Evolutionary conservation across 2,888 invertebrate genomes (phyloP).

Genomic region (Plemyria rubiginata): DNA sequence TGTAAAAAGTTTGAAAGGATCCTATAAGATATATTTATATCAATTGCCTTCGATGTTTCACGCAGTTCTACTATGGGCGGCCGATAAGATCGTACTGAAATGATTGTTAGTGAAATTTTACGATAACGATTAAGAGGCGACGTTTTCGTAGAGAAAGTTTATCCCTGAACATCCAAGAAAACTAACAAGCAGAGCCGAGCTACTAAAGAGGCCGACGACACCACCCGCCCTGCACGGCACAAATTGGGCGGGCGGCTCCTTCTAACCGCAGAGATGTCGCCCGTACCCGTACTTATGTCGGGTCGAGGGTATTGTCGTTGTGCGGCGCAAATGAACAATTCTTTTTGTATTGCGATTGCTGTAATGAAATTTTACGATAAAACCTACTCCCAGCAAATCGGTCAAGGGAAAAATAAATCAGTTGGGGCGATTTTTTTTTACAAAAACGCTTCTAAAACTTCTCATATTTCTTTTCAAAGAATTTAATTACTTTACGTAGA

Average conservation of each 20-base stretch:
- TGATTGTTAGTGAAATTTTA: conserved; percentile 14
- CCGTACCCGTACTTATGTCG: conserved; percentile 40
- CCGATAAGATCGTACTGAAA: conserved; percentile 3
- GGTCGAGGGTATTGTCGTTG: conserved; percentile 45
- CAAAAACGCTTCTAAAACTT: neutral
- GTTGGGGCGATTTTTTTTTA: neutral
- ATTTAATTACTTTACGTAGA: neutral
- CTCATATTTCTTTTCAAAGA: neutral
- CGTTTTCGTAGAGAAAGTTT: conserved; percentile 37
- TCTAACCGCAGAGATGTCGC: conserved; percentile 41
- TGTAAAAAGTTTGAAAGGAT: neutral
- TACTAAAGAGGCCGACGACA: conserved; percentile 60
- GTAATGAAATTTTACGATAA: conserved; percentile 51
- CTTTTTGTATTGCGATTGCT: conserved; percentile 46
- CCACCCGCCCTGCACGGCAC: conserved; percentile 52
- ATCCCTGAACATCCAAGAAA: conserved; percentile 37
- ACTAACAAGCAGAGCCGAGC: conserved; percentile 42
- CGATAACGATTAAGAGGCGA: conserved; percentile 21
- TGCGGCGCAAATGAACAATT: conserved; percentile 51
- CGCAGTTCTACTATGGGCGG: neutral
- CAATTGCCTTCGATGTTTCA: neutral
- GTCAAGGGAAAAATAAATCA: conserved; percentile 9
- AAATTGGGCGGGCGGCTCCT: conserved; percentile 53
- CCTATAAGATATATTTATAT: neutral
- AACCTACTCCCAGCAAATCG: conserved; percentile 33